Evolutionary conservation across 2,888 invertebrate genomes (phyloP).

Genomic region (Sminthurides aquaticus): DNA sequence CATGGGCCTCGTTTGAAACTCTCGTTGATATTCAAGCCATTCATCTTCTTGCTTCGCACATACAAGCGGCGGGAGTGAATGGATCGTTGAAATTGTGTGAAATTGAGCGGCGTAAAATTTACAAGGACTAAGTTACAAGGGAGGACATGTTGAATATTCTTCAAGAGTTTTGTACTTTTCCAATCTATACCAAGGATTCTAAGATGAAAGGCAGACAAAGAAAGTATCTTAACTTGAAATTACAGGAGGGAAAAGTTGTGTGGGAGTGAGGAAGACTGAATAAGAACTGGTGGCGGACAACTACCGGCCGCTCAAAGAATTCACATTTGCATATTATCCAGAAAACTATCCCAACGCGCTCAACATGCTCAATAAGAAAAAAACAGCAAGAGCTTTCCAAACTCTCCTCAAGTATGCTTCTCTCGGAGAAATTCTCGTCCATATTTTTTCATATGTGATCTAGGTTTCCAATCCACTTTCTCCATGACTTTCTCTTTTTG

Average conservation of each 20-base stretch:
- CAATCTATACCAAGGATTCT: not conserved
- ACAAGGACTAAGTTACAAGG: not conserved
- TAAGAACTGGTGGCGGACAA: not conserved
- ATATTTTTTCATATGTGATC: no score
- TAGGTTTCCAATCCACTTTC: no score
- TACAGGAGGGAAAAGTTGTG: not conserved
- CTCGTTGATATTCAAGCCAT: not conserved
- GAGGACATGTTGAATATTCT: not conserved
- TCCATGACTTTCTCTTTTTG: no score
- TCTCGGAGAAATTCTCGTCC: not conserved
- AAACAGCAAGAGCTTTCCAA: no score
- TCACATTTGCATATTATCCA: not conserved
- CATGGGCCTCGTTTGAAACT: not conserved
- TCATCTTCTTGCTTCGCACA: not conserved
- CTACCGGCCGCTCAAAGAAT: not conserved
- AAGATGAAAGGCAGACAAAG: not conserved
- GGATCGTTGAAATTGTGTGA: no score
- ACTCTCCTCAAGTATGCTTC: no score
- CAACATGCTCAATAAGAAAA: no score
- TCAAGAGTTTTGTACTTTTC: not conserved
- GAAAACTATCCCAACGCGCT: not conserved
- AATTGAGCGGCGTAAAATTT: not conserved
- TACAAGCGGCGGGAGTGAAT: not conserved
- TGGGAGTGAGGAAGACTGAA: no score
- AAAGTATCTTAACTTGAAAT: not conserved